Conservation (phyloP, 2,888 invertebrate genomes). For the Andrena bicolor region DNA sequence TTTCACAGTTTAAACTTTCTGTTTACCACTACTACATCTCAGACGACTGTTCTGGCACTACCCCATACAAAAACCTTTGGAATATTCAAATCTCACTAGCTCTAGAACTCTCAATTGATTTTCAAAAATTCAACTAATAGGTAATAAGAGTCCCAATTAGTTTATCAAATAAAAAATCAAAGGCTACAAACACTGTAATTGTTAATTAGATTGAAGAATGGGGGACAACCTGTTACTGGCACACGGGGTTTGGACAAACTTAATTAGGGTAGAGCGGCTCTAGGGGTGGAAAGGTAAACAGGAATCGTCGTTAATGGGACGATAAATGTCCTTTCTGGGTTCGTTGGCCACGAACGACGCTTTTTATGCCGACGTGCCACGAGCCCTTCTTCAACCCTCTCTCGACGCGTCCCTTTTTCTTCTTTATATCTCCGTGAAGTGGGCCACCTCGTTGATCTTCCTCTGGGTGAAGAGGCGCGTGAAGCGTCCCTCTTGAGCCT, state of each 20-base stretch:
- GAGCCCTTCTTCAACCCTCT: conserved; percentile 63
- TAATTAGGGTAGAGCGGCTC: conserved; percentile 12
- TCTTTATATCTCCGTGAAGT: conserved; percentile 59
- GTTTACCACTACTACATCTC: no score
- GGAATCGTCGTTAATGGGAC: conserved; percentile 40
- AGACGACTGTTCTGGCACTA: no score
- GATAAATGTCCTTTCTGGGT: conserved; percentile 52
- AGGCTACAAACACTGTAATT: no score
- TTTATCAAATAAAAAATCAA: no score
- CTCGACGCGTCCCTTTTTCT: conserved; percentile 58
- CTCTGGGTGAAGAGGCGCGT: conserved; percentile 50
- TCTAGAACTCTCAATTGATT: no score
- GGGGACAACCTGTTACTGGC: no score
- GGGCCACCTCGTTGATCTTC: conserved; percentile 65
- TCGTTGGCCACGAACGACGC: conserved; percentile 30
- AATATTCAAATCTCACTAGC: no score
- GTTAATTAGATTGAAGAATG: no score
- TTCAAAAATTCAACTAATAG: no score
- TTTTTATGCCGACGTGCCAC: conserved; percentile 41
- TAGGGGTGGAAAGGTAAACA: conserved; percentile 8
- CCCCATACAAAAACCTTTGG: no score
- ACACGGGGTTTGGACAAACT: neutral
- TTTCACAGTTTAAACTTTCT: no score
- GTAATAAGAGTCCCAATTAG: no score
- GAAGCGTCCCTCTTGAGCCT: conserved; percentile 51